A percentile compares a stretch with the other conserved stretches of the same genome.
phyloP scores from a whole-genome alignment of 1,140 invertebrate genomes.

The Micrasema longulum region DNA sequence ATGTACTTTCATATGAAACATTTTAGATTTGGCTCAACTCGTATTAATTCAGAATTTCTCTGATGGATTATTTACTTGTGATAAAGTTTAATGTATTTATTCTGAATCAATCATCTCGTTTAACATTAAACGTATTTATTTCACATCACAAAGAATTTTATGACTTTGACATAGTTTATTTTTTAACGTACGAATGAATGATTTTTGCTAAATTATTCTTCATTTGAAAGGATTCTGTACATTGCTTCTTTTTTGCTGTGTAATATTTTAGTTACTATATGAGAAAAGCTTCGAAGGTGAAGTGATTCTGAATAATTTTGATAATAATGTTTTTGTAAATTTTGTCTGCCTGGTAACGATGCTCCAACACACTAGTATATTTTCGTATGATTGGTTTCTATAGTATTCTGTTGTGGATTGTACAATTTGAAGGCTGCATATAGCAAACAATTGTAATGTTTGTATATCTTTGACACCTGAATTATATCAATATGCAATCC shows the following conservation, averaged over 20 bases:
- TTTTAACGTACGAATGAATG: conserved; percentile 9
- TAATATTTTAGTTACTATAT: conserved; percentile 12
- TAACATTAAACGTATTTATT: background rate
- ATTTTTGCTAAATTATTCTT: conserved; percentile 15
- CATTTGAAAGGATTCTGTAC: conserved; percentile 18
- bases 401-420: background rate
- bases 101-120: background rate
- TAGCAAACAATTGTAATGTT: too few species aligned
- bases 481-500: too few species aligned
- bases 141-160: conserved; percentile 8
- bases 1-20: background rate
- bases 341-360: conserved; percentile 4
- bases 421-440: background rate
- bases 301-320: background rate
- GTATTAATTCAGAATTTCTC: background rate
- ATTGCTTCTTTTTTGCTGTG: background rate
- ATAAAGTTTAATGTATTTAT: background rate
- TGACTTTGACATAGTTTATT: conserved; percentile 1
- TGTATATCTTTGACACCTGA: too few species aligned
- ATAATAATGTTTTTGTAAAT: conserved; percentile 1
- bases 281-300: too few species aligned
- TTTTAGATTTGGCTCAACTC: background rate
- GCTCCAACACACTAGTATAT: background rate
- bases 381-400: background rate
- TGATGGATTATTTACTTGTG: background rate